Conservation (phyloP, 2,888 invertebrate species). For the Cephonodes hylas region DNA sequence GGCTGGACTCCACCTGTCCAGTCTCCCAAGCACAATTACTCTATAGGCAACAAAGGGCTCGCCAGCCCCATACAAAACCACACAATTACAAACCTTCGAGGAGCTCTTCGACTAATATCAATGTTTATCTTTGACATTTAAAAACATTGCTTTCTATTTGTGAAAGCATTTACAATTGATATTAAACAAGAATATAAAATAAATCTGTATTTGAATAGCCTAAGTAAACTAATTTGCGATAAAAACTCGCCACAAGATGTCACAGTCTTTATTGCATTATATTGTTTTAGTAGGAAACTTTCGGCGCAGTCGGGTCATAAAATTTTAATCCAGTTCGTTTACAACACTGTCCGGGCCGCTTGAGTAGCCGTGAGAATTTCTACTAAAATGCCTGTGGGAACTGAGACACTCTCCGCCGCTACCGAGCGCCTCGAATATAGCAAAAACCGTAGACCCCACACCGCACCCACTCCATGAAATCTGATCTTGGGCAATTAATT, state of each 20-base stretch:
- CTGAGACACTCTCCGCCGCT: constrained; percentile 19
- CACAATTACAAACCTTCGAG: background rate
- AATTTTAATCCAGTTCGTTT: background rate
- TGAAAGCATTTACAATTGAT: too few species aligned
- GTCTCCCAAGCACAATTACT: background rate
- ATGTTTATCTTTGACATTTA: background rate
- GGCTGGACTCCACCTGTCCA: background rate
- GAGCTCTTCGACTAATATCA: background rate
- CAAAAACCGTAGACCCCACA: constrained; percentile 54
- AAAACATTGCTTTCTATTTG: too few species aligned
- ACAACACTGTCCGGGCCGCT: background rate
- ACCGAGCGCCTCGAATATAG: constrained; percentile 22
- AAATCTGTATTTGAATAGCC: too few species aligned
- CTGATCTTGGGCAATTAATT: constrained; percentile 42
- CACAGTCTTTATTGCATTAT: background rate
- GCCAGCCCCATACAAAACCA: background rate
- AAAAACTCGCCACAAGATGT: background rate
- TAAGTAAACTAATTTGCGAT: background rate
- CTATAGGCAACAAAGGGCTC: background rate
- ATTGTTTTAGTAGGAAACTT: background rate
- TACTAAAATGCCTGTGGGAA: constrained; percentile 38
- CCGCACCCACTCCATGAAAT: constrained; percentile 40
- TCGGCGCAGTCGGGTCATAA: background rate
- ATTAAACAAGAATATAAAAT: too few species aligned
- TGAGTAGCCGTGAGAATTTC: constrained; percentile 25